phyloP scores from a whole-genome alignment of 2,888 invertebrate species.

The Griposia aprilina region DNA sequence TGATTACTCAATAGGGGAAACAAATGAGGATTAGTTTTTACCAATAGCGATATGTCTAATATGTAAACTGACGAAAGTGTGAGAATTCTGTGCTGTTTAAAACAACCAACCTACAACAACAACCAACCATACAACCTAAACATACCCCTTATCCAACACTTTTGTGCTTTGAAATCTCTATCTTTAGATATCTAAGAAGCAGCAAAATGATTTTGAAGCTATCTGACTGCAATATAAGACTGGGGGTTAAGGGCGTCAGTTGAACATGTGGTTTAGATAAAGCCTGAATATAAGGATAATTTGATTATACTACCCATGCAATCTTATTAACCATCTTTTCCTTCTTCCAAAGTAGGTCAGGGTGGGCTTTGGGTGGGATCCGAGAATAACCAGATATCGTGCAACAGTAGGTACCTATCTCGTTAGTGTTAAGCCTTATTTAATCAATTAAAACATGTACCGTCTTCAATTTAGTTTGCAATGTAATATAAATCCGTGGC shows the following conservation, averaged over 20 bases:
- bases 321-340: constrained; percentile 22
- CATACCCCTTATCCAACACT: no score
- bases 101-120: no score
- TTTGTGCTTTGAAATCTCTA: no score
- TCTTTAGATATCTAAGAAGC: neutral
- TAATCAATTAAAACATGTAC: constrained; percentile 20
- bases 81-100: no score
- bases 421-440: neutral
- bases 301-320: constrained; percentile 28
- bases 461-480: constrained; percentile 30
- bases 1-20: no score
- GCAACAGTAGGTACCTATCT: neutral
- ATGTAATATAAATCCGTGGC: constrained; percentile 57
- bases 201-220: neutral
- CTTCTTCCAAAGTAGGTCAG: constrained; percentile 7
- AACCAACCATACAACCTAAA: no score
- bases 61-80: no score
- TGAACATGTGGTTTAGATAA: neutral
- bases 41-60: no score
- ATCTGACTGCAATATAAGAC: neutral
- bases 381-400: constrained; percentile 17
- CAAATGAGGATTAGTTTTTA: no score
- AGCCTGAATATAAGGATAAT: neutral
- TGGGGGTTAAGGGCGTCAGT: no score
- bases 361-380: constrained; percentile 1